Percentiles rank a stretch among this genome's conserved stretches.
Evolutionary conservation across 2,113 vertebrate genomes (phyloP).

Genomic region (Pholis gunnellus): DNA sequence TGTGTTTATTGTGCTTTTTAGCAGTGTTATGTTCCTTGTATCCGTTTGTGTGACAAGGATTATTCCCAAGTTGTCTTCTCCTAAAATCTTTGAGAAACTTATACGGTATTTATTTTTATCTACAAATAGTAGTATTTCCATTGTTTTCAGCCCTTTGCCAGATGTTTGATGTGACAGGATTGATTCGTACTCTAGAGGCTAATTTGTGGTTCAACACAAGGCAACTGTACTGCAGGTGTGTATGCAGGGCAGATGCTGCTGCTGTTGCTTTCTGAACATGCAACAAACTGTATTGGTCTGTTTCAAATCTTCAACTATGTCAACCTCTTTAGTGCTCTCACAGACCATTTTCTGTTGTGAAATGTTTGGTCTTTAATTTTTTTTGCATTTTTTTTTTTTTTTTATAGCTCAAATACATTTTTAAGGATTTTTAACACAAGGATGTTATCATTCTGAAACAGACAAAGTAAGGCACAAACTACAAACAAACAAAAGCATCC

Average conservation of each 20-base stretch:
- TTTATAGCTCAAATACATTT: neutral
- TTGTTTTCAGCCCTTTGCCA: neutral
- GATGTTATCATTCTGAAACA: neutral
- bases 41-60: slow-evolving; percentile 37
- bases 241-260: slow-evolving; percentile 9
- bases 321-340: neutral
- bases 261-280: neutral
- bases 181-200: slow-evolving; percentile 1
- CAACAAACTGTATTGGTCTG: neutral
- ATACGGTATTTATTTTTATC: slow-evolving; percentile 17
- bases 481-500: neutral
- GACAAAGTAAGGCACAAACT: too few species aligned
- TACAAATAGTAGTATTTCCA: slow-evolving; percentile 2
- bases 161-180: neutral
- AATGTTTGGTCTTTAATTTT: neutral
- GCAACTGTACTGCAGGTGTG: slow-evolving; percentile 4
- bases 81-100: slow-evolving; percentile 30
- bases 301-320: neutral
- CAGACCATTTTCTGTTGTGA: neutral
- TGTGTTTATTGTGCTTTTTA: slow-evolving; percentile 36
- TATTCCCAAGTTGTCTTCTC: slow-evolving; percentile 43
- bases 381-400: neutral
- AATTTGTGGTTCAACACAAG: slow-evolving; percentile 29
- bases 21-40: slow-evolving; percentile 39
- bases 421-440: neutral